Evolutionary conservation across 2,888 invertebrate species (phyloP).

Genomic region (Harmothoe impar): DNA sequence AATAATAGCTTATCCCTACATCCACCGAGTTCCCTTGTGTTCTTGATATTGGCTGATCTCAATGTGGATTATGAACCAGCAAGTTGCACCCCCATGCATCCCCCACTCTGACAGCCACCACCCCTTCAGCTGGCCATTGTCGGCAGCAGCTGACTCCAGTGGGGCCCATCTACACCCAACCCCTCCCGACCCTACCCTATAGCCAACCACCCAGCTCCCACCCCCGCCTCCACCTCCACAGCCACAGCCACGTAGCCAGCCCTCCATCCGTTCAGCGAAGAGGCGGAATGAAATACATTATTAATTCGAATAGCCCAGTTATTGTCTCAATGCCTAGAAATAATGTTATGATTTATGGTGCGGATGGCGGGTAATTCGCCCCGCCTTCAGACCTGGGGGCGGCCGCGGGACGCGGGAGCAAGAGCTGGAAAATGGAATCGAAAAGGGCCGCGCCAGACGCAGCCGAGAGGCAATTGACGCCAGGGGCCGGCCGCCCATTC

Average conservation of each 20-base stretch:
- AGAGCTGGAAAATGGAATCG: conserved; percentile 49
- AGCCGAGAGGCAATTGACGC: conserved; percentile 28
- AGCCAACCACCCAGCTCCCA: background rate
- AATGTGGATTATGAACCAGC: conserved; percentile 10
- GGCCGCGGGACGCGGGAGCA: background rate
- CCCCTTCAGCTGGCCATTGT: conserved; percentile 30
- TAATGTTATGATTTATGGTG: conserved; percentile 47
- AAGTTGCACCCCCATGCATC: background rate
- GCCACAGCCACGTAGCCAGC: background rate
- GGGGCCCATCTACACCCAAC: conserved; percentile 1
- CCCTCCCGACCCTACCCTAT: background rate
- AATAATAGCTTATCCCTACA: too few species aligned
- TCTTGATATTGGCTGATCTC: background rate
- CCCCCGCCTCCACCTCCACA: conserved; percentile 1
- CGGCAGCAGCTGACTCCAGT: conserved; percentile 13
- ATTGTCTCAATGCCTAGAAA: conserved; percentile 55
- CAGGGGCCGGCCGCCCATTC: background rate
- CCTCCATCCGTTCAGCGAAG: background rate
- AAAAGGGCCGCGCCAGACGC: conserved; percentile 41
- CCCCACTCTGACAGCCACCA: background rate
- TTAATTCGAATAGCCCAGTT: conserved; percentile 55
- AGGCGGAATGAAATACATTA: conserved; percentile 49
- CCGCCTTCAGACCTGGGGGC: conserved; percentile 21
- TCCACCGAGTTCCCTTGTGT: background rate
- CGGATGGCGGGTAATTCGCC: conserved; percentile 10